Conservation (phyloP, 2,797 vertebrate species). For the Paratrypauchen microcephalus region DNA sequence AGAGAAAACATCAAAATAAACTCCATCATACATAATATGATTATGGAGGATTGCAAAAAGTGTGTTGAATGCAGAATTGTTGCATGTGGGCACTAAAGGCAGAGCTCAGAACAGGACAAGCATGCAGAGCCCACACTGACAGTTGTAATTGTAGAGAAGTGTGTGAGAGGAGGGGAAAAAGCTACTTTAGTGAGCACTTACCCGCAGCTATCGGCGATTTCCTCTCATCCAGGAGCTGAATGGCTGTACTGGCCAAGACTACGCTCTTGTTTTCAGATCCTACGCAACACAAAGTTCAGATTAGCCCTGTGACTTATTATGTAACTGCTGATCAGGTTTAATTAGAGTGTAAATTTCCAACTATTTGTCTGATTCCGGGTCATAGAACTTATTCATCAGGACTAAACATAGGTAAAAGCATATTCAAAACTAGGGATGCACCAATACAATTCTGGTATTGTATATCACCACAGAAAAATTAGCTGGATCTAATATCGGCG, state of each 20-base stretch:
- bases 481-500: no score
- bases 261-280: slow-evolving; percentile 93
- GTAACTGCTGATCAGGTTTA: slow-evolving; percentile 40
- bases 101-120: slow-evolving; percentile 25
- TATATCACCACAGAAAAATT: no score
- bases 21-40: background rate
- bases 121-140: slow-evolving; percentile 22
- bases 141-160: slow-evolving; percentile 26
- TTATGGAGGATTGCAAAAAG: background rate
- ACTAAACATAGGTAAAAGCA: background rate
- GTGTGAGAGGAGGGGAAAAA: slow-evolving; percentile 34
- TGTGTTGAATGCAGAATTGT: slow-evolving; percentile 17
- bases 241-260: slow-evolving; percentile 93
- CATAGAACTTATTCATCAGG: slow-evolving; percentile 41
- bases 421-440: background rate
- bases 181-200: slow-evolving; percentile 66
- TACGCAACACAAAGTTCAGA: slow-evolving; percentile 53
- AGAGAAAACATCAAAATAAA: background rate
- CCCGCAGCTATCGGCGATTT: slow-evolving; percentile 97
- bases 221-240: slow-evolving; percentile 95
- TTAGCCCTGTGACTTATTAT: slow-evolving; percentile 39
- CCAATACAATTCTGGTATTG: no score
- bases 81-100: slow-evolving; percentile 40
- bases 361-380: slow-evolving; percentile 36
- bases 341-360: slow-evolving; percentile 40